A percentile compares a stretch with the other conserved stretches of the same genome.
These are phyloP conservation scores for Pachypanchax playfairii DNA, from an alignment of 2,113 vertebrate species.

Conservation along the genomic window DNA sequence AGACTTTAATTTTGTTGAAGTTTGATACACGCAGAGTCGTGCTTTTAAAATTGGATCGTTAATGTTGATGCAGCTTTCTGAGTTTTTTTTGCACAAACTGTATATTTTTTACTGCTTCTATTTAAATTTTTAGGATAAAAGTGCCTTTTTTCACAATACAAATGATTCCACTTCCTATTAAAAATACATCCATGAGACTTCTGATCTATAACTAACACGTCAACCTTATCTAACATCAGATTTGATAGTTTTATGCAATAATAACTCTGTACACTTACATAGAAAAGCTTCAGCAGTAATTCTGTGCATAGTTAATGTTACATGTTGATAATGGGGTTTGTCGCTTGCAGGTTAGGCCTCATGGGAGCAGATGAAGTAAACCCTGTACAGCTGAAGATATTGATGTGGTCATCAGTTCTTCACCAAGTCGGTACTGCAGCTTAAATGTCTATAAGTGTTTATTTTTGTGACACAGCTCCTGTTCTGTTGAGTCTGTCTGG, in stretches of 20 bases:
- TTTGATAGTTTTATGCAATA: not conserved
- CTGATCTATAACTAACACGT: not conserved
- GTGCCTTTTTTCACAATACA: too few relatives aligned
- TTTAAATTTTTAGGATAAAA: too few relatives aligned
- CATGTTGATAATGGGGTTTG: constrained; percentile 6
- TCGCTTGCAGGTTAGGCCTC: constrained; percentile 35
- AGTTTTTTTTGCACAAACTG: too few relatives aligned
- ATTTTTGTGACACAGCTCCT: not conserved
- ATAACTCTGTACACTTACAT: not conserved
- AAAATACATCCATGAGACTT: too few relatives aligned
- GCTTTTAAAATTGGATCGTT: too few relatives aligned
- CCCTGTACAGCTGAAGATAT: constrained; percentile 46
- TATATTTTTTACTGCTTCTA: too few relatives aligned
- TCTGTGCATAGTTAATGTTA: not conserved
- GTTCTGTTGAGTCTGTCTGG: not conserved
- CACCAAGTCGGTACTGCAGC: constrained; percentile 44
- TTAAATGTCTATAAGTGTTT: not conserved
- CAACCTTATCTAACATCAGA: not conserved
- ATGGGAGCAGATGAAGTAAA: constrained; percentile 57
- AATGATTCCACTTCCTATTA: too few relatives aligned
- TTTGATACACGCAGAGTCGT: too few relatives aligned
- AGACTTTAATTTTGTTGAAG: too few relatives aligned
- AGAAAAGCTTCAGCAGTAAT: not conserved
- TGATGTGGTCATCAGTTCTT: constrained; percentile 36
- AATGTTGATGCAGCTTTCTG: too few relatives aligned